Conservation (phyloP, 1,140 invertebrate species). For the Drosophila paulistorum region DNA sequence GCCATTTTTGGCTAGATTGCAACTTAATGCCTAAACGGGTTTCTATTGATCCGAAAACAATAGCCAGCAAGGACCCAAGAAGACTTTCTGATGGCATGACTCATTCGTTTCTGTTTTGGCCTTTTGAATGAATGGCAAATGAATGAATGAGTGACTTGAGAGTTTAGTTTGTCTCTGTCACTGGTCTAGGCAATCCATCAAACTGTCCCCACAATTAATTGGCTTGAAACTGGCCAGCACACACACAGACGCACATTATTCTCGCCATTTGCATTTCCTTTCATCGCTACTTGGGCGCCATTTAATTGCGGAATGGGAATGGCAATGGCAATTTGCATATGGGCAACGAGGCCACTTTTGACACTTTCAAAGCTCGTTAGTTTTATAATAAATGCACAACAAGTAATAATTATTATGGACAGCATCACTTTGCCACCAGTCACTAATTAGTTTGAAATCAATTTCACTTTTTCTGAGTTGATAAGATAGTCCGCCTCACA, state of each 20-base stretch:
- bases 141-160: constrained; percentile 51
- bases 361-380: constrained; percentile 48
- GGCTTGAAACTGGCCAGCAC: constrained; percentile 47
- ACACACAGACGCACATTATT: constrained; percentile 15
- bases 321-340: constrained; percentile 39
- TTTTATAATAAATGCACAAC: constrained; percentile 37
- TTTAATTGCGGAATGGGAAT: constrained; percentile 56
- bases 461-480: constrained; percentile 50
- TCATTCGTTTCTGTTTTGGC: constrained; percentile 37
- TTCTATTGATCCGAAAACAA: constrained; percentile 34
- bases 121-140: constrained; percentile 22
- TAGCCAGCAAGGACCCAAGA: constrained; percentile 6
- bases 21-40: constrained; percentile 50
- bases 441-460: constrained; percentile 55
- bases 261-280: constrained; percentile 32
- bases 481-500: constrained; percentile 35
- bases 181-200: constrained; percentile 54
- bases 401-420: constrained; percentile 57
- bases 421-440: constrained; percentile 31
- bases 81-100: constrained; percentile 22
- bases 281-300: constrained; percentile 48
- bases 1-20: constrained; percentile 54
- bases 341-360: constrained; percentile 16
- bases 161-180: constrained; percentile 20
- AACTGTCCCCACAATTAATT: constrained; percentile 56